These are phyloP conservation scores for Hippocampus zosterae DNA, from an alignment of 2,113 vertebrate species.

Conservation along the genomic window DNA sequence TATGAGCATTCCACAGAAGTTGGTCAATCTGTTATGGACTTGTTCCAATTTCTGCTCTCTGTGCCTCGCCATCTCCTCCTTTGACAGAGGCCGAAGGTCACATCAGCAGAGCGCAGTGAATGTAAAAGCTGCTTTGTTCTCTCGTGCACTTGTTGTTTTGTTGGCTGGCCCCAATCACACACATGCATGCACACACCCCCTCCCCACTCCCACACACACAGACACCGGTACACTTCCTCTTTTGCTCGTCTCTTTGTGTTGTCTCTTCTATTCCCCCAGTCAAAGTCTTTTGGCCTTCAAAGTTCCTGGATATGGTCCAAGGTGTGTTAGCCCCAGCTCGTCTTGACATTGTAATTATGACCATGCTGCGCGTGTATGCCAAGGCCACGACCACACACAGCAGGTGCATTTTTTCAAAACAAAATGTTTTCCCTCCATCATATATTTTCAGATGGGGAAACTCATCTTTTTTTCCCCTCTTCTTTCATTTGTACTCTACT, in stretches of 20 bases:
- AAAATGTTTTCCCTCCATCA: no score
- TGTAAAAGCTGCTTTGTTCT: constrained; percentile 49
- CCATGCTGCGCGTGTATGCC: neutral
- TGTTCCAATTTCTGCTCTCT: constrained; percentile 2
- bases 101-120: constrained; percentile 23
- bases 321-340: neutral
- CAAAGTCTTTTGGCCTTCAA: constrained; percentile 2
- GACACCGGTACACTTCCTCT: constrained; percentile 2
- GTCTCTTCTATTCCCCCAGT: neutral
- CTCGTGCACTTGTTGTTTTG: constrained; percentile 24
- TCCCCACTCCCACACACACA: constrained; percentile 5
- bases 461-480: no score
- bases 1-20: neutral
- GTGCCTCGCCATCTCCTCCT: constrained; percentile 2
- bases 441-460: no score
- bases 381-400: neutral
- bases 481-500: no score
- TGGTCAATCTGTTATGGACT: neutral
- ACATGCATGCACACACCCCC: constrained; percentile 32
- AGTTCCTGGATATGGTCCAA: neutral
- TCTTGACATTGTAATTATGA: neutral
- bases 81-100: constrained; percentile 40
- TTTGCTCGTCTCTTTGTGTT: constrained; percentile 8
- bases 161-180: constrained; percentile 24
- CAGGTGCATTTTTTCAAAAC: neutral